phyloP scores from a whole-genome alignment of 2,113 vertebrate genomes.

The Leuciscus idus region DNA sequence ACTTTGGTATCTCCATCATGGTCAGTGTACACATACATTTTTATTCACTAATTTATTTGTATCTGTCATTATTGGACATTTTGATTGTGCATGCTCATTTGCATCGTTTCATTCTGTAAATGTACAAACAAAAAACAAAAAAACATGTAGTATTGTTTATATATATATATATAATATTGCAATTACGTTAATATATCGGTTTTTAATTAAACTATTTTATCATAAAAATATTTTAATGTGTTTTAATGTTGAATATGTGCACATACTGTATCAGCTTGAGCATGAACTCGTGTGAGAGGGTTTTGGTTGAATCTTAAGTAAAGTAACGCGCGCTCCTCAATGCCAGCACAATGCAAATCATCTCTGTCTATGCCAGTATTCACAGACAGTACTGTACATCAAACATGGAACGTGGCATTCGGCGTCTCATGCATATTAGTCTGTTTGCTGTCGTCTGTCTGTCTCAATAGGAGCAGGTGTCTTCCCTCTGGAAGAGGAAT shows the following conservation, averaged over 20 bases:
- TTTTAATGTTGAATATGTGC: neutral
- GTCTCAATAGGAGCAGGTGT: constrained; percentile 33
- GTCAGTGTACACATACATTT: neutral
- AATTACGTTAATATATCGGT: neutral
- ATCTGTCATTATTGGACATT: neutral
- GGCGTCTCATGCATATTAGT: neutral
- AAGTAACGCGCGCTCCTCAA: neutral
- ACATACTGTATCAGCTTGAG: neutral
- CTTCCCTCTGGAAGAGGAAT: constrained; percentile 40
- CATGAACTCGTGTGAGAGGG: neutral
- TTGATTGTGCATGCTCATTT: neutral
- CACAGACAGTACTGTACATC: neutral
- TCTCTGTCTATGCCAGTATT: neutral
- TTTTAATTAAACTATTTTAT: neutral
- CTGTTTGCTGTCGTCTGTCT: neutral
- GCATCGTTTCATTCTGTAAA: no score
- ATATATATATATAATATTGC: no score
- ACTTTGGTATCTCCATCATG: neutral
- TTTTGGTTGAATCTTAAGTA: no score
- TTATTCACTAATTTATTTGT: neutral
- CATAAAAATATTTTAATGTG: no score
- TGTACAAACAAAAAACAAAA: neutral
- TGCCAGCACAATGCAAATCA: constrained; percentile 11
- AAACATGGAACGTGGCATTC: constrained; percentile 10
- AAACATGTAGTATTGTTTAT: neutral